phyloP scores from a whole-genome alignment of 35 echinoderm and acorn worm genomes.

The Eucidaris tribuloides region DNA sequence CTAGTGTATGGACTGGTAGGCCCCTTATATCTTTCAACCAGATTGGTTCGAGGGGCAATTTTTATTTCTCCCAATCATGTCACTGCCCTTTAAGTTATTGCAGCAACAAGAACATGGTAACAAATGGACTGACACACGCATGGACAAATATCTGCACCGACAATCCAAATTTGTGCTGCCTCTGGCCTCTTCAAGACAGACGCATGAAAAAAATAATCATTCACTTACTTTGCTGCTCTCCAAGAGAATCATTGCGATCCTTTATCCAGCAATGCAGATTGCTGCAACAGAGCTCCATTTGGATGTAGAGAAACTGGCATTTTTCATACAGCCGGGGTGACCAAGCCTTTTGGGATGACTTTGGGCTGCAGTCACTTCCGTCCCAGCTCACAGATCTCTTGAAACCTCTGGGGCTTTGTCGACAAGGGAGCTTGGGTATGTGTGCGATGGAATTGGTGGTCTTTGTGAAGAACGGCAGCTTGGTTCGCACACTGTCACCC shows the following conservation, averaged over 20 bases:
- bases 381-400: conserved; percentile 31
- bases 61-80: no score
- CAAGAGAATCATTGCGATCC: conserved; percentile 14
- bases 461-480: no score
- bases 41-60: no score
- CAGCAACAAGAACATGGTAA: background rate
- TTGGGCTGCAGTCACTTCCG: background rate
- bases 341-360: background rate
- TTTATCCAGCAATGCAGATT: conserved; percentile 38
- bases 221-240: background rate
- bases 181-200: no score
- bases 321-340: background rate
- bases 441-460: no score
- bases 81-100: no score
- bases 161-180: background rate
- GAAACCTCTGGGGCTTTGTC: no score
- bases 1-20: no score
- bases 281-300: conserved; percentile 61
- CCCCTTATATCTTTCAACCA: no score
- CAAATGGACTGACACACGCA: background rate
- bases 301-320: conserved; percentile 35
- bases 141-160: background rate
- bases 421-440: no score
- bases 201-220: background rate
- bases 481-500: no score